phyloP scores from a whole-genome alignment of 1,140 invertebrate genomes.

The Solenopsis fugax region DNA sequence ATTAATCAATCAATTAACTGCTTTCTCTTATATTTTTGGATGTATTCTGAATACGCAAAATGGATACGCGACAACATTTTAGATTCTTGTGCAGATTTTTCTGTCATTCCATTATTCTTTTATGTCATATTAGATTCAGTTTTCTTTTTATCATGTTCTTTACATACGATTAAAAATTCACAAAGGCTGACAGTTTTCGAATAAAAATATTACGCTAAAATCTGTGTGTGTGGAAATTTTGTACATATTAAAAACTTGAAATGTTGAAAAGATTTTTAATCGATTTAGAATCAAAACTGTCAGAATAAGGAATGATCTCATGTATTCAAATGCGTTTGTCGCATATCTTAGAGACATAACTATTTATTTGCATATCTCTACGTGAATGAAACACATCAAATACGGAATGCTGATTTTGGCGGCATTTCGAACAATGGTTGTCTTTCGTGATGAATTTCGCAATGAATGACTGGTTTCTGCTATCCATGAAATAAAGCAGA shows the following conservation, averaged over 20 bases:
- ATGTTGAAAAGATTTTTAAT: neutral
- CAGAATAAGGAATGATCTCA: neutral
- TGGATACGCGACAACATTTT: too few relatives aligned
- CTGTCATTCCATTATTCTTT: neutral
- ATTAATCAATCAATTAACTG: too few relatives aligned
- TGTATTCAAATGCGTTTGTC: neutral
- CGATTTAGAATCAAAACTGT: neutral
- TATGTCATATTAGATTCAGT: neutral
- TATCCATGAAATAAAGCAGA: constrained; percentile 3
- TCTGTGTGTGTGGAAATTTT: neutral
- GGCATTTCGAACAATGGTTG: neutral
- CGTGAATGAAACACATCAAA: constrained; percentile 22
- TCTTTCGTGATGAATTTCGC: neutral
- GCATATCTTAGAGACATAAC: neutral
- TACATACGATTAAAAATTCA: neutral
- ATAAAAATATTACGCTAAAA: too few relatives aligned
- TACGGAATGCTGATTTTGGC: neutral
- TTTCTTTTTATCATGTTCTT: neutral
- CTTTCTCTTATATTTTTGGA: neutral
- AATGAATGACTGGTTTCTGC: neutral
- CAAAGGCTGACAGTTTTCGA: neutral
- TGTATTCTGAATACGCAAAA: constrained; percentile 16
- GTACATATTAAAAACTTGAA: neutral
- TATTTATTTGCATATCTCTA: neutral
- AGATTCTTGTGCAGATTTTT: neutral